Conservation (phyloP, 2,113 vertebrate genomes). For the Pygoscelis adeliae region DNA sequence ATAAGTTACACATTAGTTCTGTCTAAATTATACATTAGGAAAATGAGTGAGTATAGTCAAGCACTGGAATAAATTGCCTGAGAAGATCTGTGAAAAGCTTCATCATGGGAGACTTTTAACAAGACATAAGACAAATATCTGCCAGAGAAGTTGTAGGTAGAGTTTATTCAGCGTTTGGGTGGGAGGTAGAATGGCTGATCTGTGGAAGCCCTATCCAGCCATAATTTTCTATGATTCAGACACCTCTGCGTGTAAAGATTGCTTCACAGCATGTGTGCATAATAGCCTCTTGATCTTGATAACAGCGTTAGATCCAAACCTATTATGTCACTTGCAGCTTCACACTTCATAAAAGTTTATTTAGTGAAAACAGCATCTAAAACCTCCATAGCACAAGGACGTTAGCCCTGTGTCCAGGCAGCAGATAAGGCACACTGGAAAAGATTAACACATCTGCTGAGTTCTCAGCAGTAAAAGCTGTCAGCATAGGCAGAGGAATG, state of each 20-base stretch:
- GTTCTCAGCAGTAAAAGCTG: neutral
- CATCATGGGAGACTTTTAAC: neutral
- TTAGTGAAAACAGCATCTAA: neutral
- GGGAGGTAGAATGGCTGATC: neutral
- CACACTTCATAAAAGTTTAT: neutral
- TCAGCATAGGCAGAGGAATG: neutral
- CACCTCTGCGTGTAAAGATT: neutral
- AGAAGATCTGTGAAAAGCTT: neutral
- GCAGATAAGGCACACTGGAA: neutral
- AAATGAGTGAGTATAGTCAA: neutral
- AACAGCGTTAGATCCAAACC: neutral
- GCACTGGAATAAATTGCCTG: neutral
- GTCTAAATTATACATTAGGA: neutral
- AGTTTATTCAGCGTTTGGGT: neutral
- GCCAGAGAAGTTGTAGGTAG: neutral
- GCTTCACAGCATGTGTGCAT: neutral
- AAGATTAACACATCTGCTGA: neutral
- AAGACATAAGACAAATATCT: neutral
- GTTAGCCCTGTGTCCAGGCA: neutral
- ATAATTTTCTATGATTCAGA: slow-evolving; percentile 47
- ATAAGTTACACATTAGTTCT: neutral
- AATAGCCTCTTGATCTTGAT: neutral
- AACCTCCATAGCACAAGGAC: neutral
- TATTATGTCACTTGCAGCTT: neutral
- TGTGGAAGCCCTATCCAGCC: neutral